A percentile compares a stretch with the other conserved stretches of the same genome.
Conservation (phyloP, 2,797 vertebrate genomes). For the Melanotaenia trifasciata region DNA sequence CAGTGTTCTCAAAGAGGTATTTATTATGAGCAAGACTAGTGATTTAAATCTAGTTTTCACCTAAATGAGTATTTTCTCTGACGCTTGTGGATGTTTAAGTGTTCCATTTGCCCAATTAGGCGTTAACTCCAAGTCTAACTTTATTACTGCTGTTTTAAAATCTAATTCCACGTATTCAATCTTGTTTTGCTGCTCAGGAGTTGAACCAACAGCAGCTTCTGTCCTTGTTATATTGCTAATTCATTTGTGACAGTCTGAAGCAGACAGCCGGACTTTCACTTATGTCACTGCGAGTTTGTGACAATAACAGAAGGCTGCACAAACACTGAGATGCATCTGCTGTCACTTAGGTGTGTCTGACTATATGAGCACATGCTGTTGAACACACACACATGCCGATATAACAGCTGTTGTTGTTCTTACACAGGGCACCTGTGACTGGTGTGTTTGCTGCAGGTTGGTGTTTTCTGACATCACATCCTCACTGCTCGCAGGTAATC, state of each 20-base stretch:
- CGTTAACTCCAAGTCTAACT: neutral
- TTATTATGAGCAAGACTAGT: neutral
- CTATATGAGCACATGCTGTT: conserved; percentile 23
- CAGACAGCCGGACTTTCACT: conserved; percentile 75
- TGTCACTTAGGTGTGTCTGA: conserved; percentile 6
- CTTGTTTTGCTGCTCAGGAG: neutral
- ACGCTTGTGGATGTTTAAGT: neutral
- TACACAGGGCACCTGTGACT: conserved; percentile 26
- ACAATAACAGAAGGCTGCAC: conserved; percentile 25
- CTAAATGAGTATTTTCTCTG: neutral
- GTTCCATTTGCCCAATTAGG: neutral
- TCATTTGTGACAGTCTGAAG: conserved; percentile 52
- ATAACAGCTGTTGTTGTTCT: conserved; percentile 27
- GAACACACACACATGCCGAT: neutral
- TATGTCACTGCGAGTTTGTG: conserved; percentile 78
- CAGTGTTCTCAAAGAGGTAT: neutral
- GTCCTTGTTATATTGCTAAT: conserved; percentile 16
- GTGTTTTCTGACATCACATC: conserved; percentile 16
- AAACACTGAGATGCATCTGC: conserved; percentile 38
- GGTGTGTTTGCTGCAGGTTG: conserved; percentile 17
- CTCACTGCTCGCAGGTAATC: conserved; percentile 6
- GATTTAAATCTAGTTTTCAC: neutral
- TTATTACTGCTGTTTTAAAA: neutral
- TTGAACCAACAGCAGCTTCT: neutral
- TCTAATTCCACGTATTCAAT: neutral